phyloP scores from a whole-genome alignment of 2,113 vertebrate genomes.

The Glaucidium brasilianum region DNA sequence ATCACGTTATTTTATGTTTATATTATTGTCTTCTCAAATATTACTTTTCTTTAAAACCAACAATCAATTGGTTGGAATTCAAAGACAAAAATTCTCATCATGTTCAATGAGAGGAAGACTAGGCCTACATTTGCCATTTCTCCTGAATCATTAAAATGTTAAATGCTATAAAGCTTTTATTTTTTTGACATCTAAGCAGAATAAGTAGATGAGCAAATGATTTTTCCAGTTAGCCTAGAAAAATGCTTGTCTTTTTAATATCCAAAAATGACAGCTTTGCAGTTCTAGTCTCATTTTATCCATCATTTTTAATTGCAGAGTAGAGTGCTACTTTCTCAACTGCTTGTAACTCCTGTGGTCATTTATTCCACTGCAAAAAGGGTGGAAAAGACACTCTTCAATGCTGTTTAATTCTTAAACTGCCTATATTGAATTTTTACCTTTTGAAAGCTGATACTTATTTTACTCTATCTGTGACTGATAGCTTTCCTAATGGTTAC shows the following conservation, averaged over 20 bases:
- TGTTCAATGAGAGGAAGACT: not conserved
- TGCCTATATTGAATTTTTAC: not conserved
- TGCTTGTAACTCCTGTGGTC: not conserved
- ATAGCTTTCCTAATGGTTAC: not conserved
- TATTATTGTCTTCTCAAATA: not conserved
- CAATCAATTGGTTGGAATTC: not conserved
- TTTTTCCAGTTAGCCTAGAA: constrained; percentile 4
- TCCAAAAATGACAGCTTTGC: constrained; percentile 33
- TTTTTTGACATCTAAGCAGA: constrained; percentile 18
- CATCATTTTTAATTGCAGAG: constrained; percentile 39
- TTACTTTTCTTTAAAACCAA: not conserved
- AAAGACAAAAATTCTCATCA: not conserved
- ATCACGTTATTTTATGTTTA: not conserved
- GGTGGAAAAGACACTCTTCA: not conserved
- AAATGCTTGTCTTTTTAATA: constrained; percentile 35
- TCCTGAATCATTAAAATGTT: not conserved
- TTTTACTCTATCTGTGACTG: not conserved
- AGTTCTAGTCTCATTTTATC: constrained; percentile 39
- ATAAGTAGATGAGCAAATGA: constrained; percentile 8
- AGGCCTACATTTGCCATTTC: not conserved
- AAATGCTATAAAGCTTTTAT: not conserved
- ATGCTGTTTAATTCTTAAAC: not conserved
- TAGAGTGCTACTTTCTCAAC: not conserved
- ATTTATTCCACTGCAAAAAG: constrained; percentile 7
- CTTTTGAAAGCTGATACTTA: not conserved